Evolutionary conservation across 2,888 invertebrate species (phyloP).

Genomic region (Thera obeliscata): DNA sequence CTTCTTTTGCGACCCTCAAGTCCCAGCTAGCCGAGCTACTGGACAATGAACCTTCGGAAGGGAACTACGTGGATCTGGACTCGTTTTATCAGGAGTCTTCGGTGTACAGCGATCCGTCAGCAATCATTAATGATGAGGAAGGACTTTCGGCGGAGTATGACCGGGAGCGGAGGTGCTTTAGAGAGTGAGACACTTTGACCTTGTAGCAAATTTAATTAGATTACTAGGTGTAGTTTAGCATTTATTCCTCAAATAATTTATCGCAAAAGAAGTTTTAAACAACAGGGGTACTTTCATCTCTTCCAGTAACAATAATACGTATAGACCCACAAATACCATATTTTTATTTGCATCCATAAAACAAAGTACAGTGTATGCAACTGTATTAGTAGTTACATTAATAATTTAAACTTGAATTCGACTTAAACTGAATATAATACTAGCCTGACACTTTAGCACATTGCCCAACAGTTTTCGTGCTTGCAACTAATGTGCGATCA

Average conservation of each 20-base stretch:
- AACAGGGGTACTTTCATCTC: too few relatives aligned
- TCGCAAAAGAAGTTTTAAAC: too few relatives aligned
- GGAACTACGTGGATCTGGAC: slow-evolving; percentile 88
- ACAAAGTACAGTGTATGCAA: too few relatives aligned
- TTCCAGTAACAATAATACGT: too few relatives aligned
- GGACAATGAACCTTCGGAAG: slow-evolving; percentile 85
- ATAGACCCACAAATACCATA: too few relatives aligned
- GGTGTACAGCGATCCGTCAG: slow-evolving; percentile 82
- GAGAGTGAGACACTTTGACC: slow-evolving; percentile 72
- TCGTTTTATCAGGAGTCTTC: slow-evolving; percentile 87
- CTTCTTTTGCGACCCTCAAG: slow-evolving; percentile 87
- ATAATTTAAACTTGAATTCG: background rate
- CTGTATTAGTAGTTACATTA: background rate
- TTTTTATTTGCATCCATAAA: too few relatives aligned
- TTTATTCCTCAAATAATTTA: too few relatives aligned
- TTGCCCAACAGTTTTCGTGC: background rate
- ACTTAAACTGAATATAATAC: background rate
- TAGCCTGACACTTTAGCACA: background rate
- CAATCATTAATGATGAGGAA: slow-evolving; percentile 79
- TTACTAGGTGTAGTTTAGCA: too few relatives aligned
- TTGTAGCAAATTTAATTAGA: background rate
- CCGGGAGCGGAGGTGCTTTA: slow-evolving; percentile 71
- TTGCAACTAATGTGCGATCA: background rate
- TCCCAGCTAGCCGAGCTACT: slow-evolving; percentile 85
- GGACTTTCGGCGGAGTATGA: slow-evolving; percentile 80